A percentile compares a stretch with the other conserved stretches of the same genome.
These are phyloP conservation scores for Colostygia pectinataria DNA, from an alignment of 2,888 invertebrate species.

Conservation along the genomic window DNA sequence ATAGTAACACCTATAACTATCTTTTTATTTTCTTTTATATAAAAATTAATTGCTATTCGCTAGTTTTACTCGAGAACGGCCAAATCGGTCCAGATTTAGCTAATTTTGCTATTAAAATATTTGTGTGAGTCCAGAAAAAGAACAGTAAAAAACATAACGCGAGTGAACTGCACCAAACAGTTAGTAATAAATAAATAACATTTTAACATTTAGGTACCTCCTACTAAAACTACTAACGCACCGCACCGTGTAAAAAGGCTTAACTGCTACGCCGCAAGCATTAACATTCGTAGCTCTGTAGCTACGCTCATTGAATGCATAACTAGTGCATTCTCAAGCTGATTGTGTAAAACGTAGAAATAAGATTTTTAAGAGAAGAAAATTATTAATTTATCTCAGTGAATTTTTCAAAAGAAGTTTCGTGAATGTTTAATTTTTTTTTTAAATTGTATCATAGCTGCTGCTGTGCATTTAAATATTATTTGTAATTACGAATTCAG, in stretches of 20 bases:
- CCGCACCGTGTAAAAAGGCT: constrained; percentile 2
- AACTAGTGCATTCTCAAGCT: constrained; percentile 24
- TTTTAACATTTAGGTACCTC: too few relatives aligned
- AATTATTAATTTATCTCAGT: constrained; percentile 18
- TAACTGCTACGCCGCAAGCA: constrained; percentile 22
- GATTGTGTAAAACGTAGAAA: constrained; percentile 19
- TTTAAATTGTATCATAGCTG: constrained; percentile 10
- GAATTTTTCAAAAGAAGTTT: constrained; percentile 8
- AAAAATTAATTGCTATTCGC: too few relatives aligned
- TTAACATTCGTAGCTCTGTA: constrained; percentile 29
- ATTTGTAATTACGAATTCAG: neutral
- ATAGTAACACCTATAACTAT: too few relatives aligned
- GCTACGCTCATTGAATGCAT: constrained; percentile 33
- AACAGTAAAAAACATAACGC: too few relatives aligned
- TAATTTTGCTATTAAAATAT: too few relatives aligned
- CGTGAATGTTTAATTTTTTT: constrained; percentile 13
- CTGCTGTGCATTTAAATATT: constrained; percentile 6
- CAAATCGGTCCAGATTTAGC: too few relatives aligned
- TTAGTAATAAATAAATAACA: too few relatives aligned
- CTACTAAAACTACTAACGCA: neutral
- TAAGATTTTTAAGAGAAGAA: constrained; percentile 19
- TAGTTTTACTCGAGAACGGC: too few relatives aligned
- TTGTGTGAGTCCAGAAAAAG: too few relatives aligned
- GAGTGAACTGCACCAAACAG: too few relatives aligned
- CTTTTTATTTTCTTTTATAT: too few relatives aligned